Base-by-base conservation (phyloP, 2,888 invertebrate species). In the Beris chalybata region DNA sequence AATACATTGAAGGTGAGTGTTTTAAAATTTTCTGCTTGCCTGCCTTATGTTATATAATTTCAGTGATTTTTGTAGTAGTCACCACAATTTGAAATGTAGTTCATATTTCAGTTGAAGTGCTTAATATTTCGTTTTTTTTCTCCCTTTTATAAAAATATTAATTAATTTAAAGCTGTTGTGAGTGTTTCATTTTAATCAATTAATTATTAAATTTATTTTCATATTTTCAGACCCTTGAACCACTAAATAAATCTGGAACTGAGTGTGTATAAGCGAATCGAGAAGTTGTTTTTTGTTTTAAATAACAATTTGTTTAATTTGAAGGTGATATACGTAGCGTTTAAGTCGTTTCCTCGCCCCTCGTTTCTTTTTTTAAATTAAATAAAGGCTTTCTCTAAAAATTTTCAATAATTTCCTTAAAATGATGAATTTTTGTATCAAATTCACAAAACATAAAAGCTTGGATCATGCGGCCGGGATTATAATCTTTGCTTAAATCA, bases 201-300 rank as follows among this genome's bases (percentile, higher is more conserved):
- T 22, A 68, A 56, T 70, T 66, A 64, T 72, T 67, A 65, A 65
- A 53, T 70, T 71, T 66, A 72, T 72, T 74, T 76, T 77, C 80
- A 80, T 75, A 78, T 13, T 68, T 86, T 12, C 86, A 92, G 92
- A 90, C 89, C 76, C 89, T 89, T 83, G 89, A 91, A 84, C 92
- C 92, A 72, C 86, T 92, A 79, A 92, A 89, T 75, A 87, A 87
- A 80, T 87, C 89, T 77, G 89, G 89, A 79, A 89, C 89, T 82
- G 90, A 91, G 77, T 90, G 89, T 83, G 91, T 91, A 84, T 91
- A 48, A 50, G 50, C 29, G 38, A 61, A 30, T 30, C 43, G 56
- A 43, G 15, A 57, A 44, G n/a, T 22, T 32, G 48, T 48, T 59
- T 22, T 15, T 22, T 22, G 1, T 22, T 38, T 38, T 1, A 38